These are phyloP conservation scores for Proisotoma minuta DNA, from an alignment of 2,888 invertebrate genomes.

Conservation along the genomic window DNA sequence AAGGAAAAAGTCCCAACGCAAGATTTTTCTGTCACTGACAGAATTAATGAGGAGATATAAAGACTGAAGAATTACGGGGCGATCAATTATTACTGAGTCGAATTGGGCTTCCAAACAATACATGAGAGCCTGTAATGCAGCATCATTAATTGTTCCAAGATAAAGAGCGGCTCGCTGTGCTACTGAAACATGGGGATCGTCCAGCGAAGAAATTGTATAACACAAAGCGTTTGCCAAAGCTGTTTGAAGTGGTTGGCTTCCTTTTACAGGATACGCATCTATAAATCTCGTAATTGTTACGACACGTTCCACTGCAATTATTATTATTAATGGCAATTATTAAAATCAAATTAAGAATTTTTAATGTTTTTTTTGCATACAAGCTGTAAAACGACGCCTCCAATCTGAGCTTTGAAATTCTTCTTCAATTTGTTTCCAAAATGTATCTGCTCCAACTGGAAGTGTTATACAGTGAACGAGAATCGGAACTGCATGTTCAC, in stretches of 20 bases:
- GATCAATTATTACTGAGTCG: conserved; percentile 91
- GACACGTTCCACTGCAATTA: conserved; percentile 74
- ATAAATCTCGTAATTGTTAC: conserved; percentile 88
- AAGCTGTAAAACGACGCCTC: conserved; percentile 83
- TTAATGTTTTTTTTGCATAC: conserved; percentile 50
- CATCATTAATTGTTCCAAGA: conserved; percentile 86
- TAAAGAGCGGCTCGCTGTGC: conserved; percentile 89
- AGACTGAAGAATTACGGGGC: conserved; percentile 75
- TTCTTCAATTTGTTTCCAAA: conserved; percentile 91
- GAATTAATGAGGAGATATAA: conserved; percentile 91
- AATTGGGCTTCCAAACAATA: conserved; percentile 97
- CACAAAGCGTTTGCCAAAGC: conserved; percentile 95
- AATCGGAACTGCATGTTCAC: conserved; percentile 85
- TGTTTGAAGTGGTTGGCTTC: conserved; percentile 79
- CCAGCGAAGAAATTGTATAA: conserved; percentile 90
- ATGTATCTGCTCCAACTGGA: conserved; percentile 88
- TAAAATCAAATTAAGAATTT: not conserved
- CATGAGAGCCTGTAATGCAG: conserved; percentile 77
- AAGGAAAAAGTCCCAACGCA: conserved; percentile 96
- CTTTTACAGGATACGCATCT: conserved; percentile 80
- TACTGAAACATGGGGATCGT: conserved; percentile 90
- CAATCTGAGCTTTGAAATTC: conserved; percentile 89
- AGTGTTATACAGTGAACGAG: conserved; percentile 91
- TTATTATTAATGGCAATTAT: not conserved
- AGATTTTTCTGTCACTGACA: conserved; percentile 78